phyloP scores from a whole-genome alignment of 2,888 invertebrate species.

The Epirrita christyi region DNA sequence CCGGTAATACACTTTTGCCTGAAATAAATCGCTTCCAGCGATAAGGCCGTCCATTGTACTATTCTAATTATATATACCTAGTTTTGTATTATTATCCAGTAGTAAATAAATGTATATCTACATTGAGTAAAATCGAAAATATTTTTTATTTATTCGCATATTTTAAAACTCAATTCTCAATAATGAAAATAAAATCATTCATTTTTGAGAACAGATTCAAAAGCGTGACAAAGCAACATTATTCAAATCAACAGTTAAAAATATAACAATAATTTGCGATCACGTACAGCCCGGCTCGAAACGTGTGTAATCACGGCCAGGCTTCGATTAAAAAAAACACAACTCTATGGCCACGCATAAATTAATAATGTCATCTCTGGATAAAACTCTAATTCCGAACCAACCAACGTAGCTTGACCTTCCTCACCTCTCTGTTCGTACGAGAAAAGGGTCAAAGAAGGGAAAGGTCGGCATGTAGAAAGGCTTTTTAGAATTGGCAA shows the following conservation, averaged over 20 bases:
- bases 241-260: slow-evolving; percentile 21
- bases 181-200: neutral
- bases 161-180: neutral
- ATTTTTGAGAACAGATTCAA: slow-evolving; percentile 11
- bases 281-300: slow-evolving; percentile 33
- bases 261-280: slow-evolving; percentile 31
- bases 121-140: too few relatives aligned
- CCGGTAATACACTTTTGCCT: too few relatives aligned
- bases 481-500: slow-evolving; percentile 37
- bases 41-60: too few relatives aligned
- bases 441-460: slow-evolving; percentile 23
- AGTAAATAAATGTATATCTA: too few relatives aligned
- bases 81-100: neutral
- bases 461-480: slow-evolving; percentile 9
- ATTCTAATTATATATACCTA: neutral
- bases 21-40: too few relatives aligned
- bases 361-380: slow-evolving; percentile 75
- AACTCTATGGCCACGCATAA: slow-evolving; percentile 61
- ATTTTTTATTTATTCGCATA: too few relatives aligned
- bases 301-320: slow-evolving; percentile 44
- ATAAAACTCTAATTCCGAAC: slow-evolving; percentile 51
- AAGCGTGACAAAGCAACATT: slow-evolving; percentile 14
- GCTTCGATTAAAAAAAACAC: slow-evolving; percentile 51
- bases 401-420: slow-evolving; percentile 43
- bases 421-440: slow-evolving; percentile 28